phyloP scores from a whole-genome alignment of 2,797 vertebrate genomes.

The Tiaroga cobitis region DNA sequence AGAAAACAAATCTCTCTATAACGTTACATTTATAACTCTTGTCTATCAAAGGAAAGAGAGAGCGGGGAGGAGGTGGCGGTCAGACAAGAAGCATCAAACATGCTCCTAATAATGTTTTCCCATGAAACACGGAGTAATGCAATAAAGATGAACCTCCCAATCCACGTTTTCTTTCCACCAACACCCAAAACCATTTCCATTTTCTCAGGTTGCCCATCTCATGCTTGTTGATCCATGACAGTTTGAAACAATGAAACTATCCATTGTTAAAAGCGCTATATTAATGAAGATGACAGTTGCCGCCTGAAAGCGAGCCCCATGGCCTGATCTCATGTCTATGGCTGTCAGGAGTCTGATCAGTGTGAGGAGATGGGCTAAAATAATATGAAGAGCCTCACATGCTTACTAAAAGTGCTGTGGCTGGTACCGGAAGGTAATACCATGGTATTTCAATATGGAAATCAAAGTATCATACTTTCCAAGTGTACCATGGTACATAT shows the following conservation, averaged over 20 bases:
- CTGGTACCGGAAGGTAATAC: neutral
- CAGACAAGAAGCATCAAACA: constrained; percentile 38
- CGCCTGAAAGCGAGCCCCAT: constrained; percentile 40
- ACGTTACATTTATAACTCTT: constrained; percentile 44
- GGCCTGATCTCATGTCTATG: constrained; percentile 54
- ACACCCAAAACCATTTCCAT: constrained; percentile 34
- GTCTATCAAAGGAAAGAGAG: constrained; percentile 13
- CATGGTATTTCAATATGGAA: neutral
- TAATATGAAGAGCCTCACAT: neutral
- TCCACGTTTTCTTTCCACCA: constrained; percentile 46
- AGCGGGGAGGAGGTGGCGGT: neutral
- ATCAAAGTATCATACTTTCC: neutral
- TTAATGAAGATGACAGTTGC: constrained; percentile 59
- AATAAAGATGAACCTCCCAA: constrained; percentile 57
- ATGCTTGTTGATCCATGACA: constrained; percentile 58
- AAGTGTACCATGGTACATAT: neutral
- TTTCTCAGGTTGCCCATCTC: constrained; percentile 51
- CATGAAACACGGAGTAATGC: constrained; percentile 48
- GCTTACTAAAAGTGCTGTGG: neutral
- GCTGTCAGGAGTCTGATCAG: constrained; percentile 43
- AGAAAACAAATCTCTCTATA: constrained; percentile 52
- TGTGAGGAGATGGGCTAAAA: constrained; percentile 25
- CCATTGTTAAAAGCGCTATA: too few species aligned
- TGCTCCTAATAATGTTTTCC: constrained; percentile 50
- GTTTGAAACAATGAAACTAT: too few species aligned